Conservation (phyloP, 2,113 vertebrate genomes). For the Dasypus novemcinctus region DNA sequence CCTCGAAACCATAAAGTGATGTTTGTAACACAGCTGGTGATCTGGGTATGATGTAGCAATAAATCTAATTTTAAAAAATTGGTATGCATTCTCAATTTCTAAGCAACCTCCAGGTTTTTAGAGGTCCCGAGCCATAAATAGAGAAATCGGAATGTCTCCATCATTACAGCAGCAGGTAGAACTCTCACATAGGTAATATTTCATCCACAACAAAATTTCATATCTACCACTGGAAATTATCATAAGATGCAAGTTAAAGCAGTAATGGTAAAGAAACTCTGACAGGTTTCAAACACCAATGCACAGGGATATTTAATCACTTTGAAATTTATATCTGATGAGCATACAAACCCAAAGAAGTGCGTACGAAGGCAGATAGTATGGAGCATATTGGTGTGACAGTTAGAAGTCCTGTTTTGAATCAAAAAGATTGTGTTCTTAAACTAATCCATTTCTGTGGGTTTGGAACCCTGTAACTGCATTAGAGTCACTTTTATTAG, state of each 20-base stretch:
- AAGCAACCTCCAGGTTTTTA: neutral
- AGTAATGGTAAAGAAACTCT: neutral
- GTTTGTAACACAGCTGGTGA: neutral
- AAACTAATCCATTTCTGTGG: too few relatives aligned
- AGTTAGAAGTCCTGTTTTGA: too few relatives aligned
- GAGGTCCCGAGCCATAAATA: rapidly evolving
- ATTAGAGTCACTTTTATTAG: too few relatives aligned
- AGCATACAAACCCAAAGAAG: too few relatives aligned
- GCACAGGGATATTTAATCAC: neutral
- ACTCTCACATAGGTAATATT: neutral
- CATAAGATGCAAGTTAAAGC: neutral
- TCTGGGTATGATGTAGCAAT: neutral
- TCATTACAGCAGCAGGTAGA: rapidly evolving
- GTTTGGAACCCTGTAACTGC: too few relatives aligned
- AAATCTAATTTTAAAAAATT: neutral
- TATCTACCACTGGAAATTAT: neutral
- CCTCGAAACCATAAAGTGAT: neutral
- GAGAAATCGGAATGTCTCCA: neutral
- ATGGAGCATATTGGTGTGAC: too few relatives aligned
- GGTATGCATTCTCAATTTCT: neutral
- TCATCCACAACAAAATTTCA: too few relatives aligned
- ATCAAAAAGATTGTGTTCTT: too few relatives aligned
- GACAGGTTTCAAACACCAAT: neutral
- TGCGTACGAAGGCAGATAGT: neutral
- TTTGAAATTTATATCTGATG: neutral